phyloP scores from a whole-genome alignment of 2,888 invertebrate genomes.

The Sinelater perroti region DNA sequence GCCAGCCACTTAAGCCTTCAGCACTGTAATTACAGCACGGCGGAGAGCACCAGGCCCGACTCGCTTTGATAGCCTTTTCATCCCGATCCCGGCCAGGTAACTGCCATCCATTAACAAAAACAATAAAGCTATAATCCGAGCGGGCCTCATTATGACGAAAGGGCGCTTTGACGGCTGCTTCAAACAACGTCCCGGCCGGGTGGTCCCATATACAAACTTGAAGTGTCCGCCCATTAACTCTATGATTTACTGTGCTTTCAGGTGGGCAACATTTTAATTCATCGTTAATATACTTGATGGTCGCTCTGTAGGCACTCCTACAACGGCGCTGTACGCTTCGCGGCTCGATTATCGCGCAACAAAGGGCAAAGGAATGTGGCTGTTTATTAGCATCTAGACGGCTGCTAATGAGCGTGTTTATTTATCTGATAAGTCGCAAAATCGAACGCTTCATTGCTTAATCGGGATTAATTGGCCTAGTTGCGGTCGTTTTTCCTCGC shows the following conservation, averaged over 20 bases:
- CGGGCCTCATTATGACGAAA: constrained; percentile 38
- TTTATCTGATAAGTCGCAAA: too few species aligned
- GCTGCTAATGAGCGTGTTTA: too few species aligned
- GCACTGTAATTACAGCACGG: too few species aligned
- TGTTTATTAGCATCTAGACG: too few species aligned
- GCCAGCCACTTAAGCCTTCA: too few species aligned
- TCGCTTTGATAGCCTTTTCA: too few species aligned
- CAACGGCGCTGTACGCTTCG: constrained; percentile 50
- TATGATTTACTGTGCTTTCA: constrained; percentile 47
- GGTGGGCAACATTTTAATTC: constrained; percentile 48
- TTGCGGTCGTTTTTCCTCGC: too few species aligned
- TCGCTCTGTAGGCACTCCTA: constrained; percentile 49
- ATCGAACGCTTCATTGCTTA: too few species aligned
- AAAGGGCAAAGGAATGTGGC: constrained; percentile 35
- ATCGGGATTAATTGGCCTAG: too few species aligned
- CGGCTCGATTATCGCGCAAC: constrained; percentile 49
- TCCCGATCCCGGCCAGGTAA: constrained; percentile 30
- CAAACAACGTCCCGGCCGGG: constrained; percentile 34
- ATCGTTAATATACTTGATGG: constrained; percentile 49
- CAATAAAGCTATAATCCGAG: constrained; percentile 38
- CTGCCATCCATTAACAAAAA: constrained; percentile 35
- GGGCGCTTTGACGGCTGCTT: constrained; percentile 34
- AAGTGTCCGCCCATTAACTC: constrained; percentile 44
- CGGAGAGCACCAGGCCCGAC: too few species aligned
- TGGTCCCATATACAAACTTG: constrained; percentile 29